These are phyloP conservation scores for Pseudococcus longispinus DNA, from an alignment of 2,888 invertebrate species.

Conservation along the genomic window DNA sequence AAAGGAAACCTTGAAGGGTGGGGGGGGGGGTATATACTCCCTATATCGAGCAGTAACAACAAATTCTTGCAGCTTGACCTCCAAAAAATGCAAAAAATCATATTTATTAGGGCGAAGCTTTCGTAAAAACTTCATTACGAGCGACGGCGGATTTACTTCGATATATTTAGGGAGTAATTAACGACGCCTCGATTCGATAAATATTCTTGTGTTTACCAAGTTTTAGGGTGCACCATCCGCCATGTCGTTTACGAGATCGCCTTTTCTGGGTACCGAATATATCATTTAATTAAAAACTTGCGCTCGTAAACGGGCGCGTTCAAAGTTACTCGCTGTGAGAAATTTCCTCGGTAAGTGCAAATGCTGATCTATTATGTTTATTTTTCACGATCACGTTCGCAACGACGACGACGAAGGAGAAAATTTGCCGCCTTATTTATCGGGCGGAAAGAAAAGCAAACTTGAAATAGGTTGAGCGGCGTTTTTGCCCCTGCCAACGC, in stretches of 20 bases:
- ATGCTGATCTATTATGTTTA: conserved; percentile 34
- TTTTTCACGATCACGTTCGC: conserved; percentile 26
- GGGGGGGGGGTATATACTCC: too few species aligned
- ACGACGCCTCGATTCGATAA: neutral
- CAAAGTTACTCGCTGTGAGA: neutral
- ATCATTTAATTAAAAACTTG: conserved; percentile 27
- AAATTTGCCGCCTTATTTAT: conserved; percentile 9
- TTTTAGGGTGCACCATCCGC: neutral
- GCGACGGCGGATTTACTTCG: neutral
- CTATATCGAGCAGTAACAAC: too few species aligned
- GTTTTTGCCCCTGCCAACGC: neutral
- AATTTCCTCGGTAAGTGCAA: conserved; percentile 4
- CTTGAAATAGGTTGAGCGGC: neutral
- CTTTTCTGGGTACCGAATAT: conserved; percentile 10
- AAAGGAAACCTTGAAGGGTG: too few species aligned
- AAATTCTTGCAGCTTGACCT: too few species aligned
- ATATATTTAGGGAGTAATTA: conserved; percentile 19
- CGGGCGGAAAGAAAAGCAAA: conserved; percentile 18
- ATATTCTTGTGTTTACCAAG: conserved; percentile 7
- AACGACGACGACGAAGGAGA: neutral
- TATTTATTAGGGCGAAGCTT: too few species aligned
- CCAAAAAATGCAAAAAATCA: too few species aligned
- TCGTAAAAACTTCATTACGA: neutral
- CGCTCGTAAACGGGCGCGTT: neutral
- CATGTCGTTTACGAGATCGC: neutral